Evolutionary conservation across 2,113 vertebrate species (phyloP).

Genomic region (Nycticebus coucang): DNA sequence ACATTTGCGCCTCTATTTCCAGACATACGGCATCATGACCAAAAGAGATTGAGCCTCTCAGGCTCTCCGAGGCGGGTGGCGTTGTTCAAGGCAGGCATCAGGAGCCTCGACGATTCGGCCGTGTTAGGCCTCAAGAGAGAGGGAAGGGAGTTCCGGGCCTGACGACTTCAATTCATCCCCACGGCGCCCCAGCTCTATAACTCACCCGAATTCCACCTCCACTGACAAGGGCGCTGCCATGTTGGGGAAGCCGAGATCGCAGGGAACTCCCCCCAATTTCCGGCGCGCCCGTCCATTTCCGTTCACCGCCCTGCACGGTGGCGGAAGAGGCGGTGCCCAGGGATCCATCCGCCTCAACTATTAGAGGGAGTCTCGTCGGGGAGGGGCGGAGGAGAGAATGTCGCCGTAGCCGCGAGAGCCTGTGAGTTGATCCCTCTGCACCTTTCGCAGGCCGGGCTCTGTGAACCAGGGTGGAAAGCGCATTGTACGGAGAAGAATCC

Average conservation of each 20-base stretch:
- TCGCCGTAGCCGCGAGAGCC: rapidly evolving
- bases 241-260: constrained; percentile 78
- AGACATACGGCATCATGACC: constrained; percentile 65
- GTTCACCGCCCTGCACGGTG: rapidly evolving
- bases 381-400: rapidly evolving
- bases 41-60: background rate
- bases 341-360: background rate
- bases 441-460: rapidly evolving
- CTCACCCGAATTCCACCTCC: constrained; percentile 95
- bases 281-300: constrained; percentile 54
- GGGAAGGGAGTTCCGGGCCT: background rate
- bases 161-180: constrained; percentile 40
- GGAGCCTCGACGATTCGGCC: background rate
- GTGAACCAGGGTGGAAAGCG: rapidly evolving
- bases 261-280: constrained; percentile 65
- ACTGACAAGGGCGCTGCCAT: constrained; percentile 94
- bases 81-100: background rate
- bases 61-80: background rate
- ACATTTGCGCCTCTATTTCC: constrained; percentile 60
- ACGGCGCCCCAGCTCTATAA: background rate
- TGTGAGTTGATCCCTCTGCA: rapidly evolving
- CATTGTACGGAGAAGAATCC: background rate
- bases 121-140: background rate
- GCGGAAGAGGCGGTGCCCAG: constrained; percentile 60
- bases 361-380: background rate